A percentile compares a stretch with the other conserved stretches of the same genome.
Evolutionary conservation across 2,888 invertebrate genomes (phyloP).

Genomic region (Agrotis exclamationis): DNA sequence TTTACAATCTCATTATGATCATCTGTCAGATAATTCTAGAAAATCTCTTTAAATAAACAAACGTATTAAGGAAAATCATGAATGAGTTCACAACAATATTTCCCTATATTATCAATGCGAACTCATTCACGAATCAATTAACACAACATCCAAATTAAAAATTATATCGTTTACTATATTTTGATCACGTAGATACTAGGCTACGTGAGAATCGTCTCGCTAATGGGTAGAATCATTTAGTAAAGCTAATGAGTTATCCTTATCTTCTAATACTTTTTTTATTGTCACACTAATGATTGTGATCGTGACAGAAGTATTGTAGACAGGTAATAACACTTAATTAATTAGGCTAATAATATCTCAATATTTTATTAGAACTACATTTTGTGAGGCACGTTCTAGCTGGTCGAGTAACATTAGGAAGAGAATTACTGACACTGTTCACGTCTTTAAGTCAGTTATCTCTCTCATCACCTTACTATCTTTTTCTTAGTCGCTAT

Average conservation of each 20-base stretch:
- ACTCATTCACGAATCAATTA: slow-evolving; percentile 22
- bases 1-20: neutral
- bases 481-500: too few relatives aligned
- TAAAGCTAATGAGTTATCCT: slow-evolving; percentile 21
- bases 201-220: slow-evolving; percentile 12
- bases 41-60: neutral
- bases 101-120: slow-evolving; percentile 7
- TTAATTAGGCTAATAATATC: slow-evolving; percentile 23
- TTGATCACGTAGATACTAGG: slow-evolving; percentile 29
- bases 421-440: neutral
- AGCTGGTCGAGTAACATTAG: neutral
- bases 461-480: too few relatives aligned
- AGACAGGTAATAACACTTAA: neutral
- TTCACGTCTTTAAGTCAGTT: neutral
- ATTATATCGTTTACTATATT: neutral
- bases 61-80: neutral
- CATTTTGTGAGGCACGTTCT: neutral
- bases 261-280: slow-evolving; percentile 3
- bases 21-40: neutral
- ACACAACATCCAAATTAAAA: neutral
- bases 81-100: slow-evolving; percentile 1
- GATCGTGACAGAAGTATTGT: slow-evolving; percentile 6
- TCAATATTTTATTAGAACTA: neutral
- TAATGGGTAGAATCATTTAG: slow-evolving; percentile 27
- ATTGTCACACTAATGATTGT: neutral